Evolutionary conservation across 1,140 invertebrate species (phyloP), one percentile per base, ranked within the genome.

Genomic region (Zaprionus ornatus): DNA sequence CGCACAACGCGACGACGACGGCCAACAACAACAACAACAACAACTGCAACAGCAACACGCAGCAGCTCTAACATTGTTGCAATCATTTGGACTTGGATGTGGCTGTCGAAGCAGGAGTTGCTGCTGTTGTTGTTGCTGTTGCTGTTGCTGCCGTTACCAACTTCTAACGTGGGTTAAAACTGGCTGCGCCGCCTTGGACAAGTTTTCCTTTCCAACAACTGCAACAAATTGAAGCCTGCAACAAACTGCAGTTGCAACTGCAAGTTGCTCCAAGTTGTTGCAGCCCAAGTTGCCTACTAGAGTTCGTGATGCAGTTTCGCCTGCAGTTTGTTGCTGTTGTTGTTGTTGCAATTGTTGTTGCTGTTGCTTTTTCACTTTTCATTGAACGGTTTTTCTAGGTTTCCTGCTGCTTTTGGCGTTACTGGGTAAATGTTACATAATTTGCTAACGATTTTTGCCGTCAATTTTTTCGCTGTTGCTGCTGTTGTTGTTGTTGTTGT

Each of bases 351-450:
- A n/a, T n/a, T n/a, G n/a, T n/a, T 66, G 40, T 60, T 74, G 60
- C 40, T 60, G 27, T 74, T 82, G 67, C 68, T 76, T 68, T 77
- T 80, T 66, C 57, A 68, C 62, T 82, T 87, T 86, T 80, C 67
- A 82, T 80, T 88, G 82, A 61, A 77, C 77, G 79, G 79, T 80
- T 88, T 74, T 88, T 88, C 84, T 88, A 88, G 85, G 84, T 88
- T 88, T 88, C 84, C 85, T 88, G 84, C 80, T 88, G 80, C 84
- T 88, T 88, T 88, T 76, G 78, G 74, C 84, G 80, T 88, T 81
- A 88, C 74, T 88, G 80, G 84, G 84, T 88, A 88, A 88, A 88
- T 88, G 84, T 88, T 88, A 88, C 81, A 88, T 88, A 88, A 88
- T 82, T 62, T 52, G 66, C 61, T 35, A 63, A 40, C 62, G 42